These are phyloP conservation scores for Cephonodes hylas DNA, from an alignment of 2,888 invertebrate species.

Conservation along the genomic window DNA sequence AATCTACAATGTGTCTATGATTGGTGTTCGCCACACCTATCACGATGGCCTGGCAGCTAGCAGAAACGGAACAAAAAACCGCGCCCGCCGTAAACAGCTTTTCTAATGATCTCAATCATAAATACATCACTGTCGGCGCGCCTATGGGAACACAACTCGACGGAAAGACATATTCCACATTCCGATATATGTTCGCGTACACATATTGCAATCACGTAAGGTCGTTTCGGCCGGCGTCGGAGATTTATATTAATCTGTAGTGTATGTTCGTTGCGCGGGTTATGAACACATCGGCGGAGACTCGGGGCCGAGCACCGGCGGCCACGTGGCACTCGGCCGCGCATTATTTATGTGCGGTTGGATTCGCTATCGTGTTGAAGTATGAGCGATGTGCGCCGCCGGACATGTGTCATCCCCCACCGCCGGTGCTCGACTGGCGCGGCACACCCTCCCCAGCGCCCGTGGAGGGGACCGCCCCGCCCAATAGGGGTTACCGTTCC, in stretches of 20 bases:
- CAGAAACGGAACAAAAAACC: not conserved
- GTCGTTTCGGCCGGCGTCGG: slow-evolving; percentile 19
- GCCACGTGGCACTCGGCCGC: too few relatives aligned
- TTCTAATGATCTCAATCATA: not conserved
- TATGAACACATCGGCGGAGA: slow-evolving; percentile 25
- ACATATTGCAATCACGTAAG: slow-evolving; percentile 23
- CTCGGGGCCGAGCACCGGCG: slow-evolving; percentile 15
- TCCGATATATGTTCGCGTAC: not conserved
- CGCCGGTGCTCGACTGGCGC: slow-evolving; percentile 57
- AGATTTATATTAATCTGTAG: slow-evolving; percentile 33
- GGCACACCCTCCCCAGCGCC: slow-evolving; percentile 47
- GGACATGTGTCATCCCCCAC: slow-evolving; percentile 76
- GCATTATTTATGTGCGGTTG: slow-evolving; percentile 66
- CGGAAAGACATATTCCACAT: slow-evolving; percentile 3
- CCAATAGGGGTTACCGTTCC: slow-evolving; percentile 36
- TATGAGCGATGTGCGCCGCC: slow-evolving; percentile 63
- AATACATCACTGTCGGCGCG: slow-evolving; percentile 3
- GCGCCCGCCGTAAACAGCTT: not conserved
- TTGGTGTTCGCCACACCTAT: not conserved
- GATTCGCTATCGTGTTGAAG: slow-evolving; percentile 69
- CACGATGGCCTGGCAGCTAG: not conserved
- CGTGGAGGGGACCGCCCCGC: slow-evolving; percentile 47
- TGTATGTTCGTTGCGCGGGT: not conserved
- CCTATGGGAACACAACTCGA: not conserved
- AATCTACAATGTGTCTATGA: not conserved